Base-by-base conservation (phyloP, 2,113 vertebrate genomes). In the Patagioenas fasciata region DNA sequence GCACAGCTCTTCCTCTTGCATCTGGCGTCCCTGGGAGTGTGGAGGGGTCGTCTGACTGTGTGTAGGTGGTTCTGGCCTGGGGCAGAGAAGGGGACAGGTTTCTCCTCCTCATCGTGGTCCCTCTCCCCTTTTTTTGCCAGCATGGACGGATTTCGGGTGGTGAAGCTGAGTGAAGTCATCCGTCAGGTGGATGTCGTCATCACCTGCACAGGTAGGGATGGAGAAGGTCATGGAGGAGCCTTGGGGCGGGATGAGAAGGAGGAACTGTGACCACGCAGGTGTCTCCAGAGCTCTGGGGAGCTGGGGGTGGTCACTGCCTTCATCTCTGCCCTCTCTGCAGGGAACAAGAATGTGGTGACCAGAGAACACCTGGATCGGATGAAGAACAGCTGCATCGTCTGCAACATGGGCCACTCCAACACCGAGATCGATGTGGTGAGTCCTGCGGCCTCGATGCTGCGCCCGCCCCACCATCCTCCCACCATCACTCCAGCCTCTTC, bases 371-470 rank as follows among this genome's bases (percentile, higher is more conserved):
- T 99, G 94, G 99, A 99, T 77, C 98, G 99, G 67, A 99, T 99
- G 99, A 99, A 99, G 96, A 99, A 99, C 62, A 99, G 99, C 92
- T 99, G 99, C 97, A 99, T 99, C 6, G 99, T 99, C 5, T 99
- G 99, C 97, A 99, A 99, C 88, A 99, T 99, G 99, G 99, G 99
- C 60, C 99, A 99, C 90, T 99, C 99, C 96, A 99, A 99, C 95
- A 99, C 99, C 0, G 99, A 99, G 97, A 99, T 99, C 2, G 99
- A 99, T 25, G 99, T 99, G 98, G 99, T 99, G 96, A 98, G 98
- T 44, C 36, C 71, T 8, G 42, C n/a, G 4, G 11, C 50, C 58
- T 20, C 4, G 2, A 2, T 0, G 9, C 51, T 14, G 11, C 2
- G 0, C 4, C 38, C 1, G 0, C 34, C 47, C 42, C 2, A 0